phyloP scores from a whole-genome alignment of 1,140 invertebrate species.

The Armadillidium nasatum region DNA sequence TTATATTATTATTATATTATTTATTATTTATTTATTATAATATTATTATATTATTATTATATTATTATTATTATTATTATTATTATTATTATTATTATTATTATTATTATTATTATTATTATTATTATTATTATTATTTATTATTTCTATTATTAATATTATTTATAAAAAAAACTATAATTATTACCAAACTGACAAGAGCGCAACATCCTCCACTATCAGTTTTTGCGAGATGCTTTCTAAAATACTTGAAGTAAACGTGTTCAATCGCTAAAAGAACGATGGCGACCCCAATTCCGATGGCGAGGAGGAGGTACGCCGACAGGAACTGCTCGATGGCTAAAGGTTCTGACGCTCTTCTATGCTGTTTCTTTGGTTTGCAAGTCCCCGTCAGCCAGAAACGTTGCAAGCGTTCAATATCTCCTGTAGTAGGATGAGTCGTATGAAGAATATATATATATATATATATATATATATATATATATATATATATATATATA shows the following conservation, averaged over 20 bases:
- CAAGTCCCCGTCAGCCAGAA: conserved; percentile 98
- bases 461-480: too few species aligned
- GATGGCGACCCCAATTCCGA: conserved; percentile 82
- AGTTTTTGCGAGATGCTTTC: conserved; percentile 81
- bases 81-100: too few species aligned
- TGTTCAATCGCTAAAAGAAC: conserved; percentile 80
- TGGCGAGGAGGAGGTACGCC: conserved; percentile 89
- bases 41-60: too few species aligned
- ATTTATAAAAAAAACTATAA: too few species aligned
- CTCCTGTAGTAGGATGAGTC: conserved; percentile 56
- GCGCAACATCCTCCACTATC: conserved; percentile 83
- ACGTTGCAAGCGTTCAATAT: conserved; percentile 84
- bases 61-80: too few species aligned
- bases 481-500: too few species aligned
- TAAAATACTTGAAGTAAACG: conserved; percentile 73
- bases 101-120: too few species aligned
- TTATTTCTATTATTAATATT: too few species aligned
- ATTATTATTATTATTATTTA: too few species aligned
- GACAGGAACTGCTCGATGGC: conserved; percentile 95
- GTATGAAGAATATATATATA: too few species aligned
- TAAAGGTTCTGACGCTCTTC: conserved; percentile 66
- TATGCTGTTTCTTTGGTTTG: conserved; percentile 71
- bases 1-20: too few species aligned
- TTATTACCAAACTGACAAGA: conserved; percentile 74
- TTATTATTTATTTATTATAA: too few species aligned